These are phyloP conservation scores for Stenodema calcarata DNA, from an alignment of 2,888 invertebrate species.

Conservation along the genomic window DNA sequence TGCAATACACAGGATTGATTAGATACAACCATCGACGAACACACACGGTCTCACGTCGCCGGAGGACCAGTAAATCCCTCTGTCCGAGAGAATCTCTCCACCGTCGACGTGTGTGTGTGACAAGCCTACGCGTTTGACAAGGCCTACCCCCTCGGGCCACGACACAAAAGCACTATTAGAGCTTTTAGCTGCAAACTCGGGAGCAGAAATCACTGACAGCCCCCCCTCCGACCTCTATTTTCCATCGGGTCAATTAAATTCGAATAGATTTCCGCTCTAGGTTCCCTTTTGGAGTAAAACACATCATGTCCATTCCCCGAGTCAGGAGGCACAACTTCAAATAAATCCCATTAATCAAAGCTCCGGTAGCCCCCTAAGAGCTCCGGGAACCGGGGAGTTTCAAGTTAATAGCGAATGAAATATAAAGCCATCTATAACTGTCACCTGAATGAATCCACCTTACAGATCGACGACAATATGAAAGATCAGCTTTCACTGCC, in stretches of 20 bases:
- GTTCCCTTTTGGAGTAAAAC: neutral
- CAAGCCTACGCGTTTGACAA: conserved; percentile 14
- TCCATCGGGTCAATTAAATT: conserved; percentile 21
- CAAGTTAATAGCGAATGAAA: neutral
- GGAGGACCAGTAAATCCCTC: neutral
- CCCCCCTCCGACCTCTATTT: neutral
- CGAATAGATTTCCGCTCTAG: conserved; percentile 14
- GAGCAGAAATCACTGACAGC: neutral
- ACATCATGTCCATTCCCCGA: conserved; percentile 19
- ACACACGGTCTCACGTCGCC: neutral
- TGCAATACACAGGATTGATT: neutral
- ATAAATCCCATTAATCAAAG: conserved; percentile 27
- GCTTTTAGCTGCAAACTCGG: conserved; percentile 21
- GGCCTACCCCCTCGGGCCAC: neutral
- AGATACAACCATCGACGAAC: neutral
- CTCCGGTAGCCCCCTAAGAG: neutral
- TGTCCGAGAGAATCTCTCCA: neutral
- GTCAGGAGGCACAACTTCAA: neutral
- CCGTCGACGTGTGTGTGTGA: neutral
- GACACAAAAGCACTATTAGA: conserved; percentile 32
- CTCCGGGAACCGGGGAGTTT: neutral
- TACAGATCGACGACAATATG: neutral
- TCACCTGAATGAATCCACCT: neutral
- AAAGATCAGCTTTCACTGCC: neutral
- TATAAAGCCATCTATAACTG: neutral